Evolutionary conservation across 1,140 invertebrate genomes (phyloP).

Genomic region (Tetragonula clypearis): DNA sequence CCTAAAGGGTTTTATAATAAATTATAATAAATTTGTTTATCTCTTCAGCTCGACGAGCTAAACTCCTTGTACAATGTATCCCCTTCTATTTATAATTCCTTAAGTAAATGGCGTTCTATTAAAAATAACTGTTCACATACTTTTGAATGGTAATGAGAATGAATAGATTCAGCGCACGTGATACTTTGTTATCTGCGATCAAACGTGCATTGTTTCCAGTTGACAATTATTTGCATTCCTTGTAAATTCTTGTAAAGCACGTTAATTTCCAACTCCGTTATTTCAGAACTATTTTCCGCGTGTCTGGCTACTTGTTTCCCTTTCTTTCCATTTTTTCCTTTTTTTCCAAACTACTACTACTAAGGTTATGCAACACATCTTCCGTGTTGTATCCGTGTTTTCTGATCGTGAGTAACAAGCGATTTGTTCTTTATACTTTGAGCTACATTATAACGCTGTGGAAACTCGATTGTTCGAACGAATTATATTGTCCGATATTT

Average conservation of each 20-base stretch:
- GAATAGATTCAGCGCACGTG: background rate
- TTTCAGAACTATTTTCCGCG: conserved; percentile 6
- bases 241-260: conserved; percentile 14
- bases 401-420: background rate
- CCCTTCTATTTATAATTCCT: too few relatives aligned
- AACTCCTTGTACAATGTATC: background rate
- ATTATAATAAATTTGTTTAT: background rate
- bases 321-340: conserved; percentile 18
- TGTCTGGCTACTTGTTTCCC: conserved; percentile 17
- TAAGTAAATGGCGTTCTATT: background rate
- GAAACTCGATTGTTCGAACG: background rate
- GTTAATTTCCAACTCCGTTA: background rate
- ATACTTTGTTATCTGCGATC: conserved; percentile 28
- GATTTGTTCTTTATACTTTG: background rate
- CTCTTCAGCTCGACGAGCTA: background rate
- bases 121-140: background rate
- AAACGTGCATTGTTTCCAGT: conserved; percentile 33
- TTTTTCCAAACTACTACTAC: conserved; percentile 41
- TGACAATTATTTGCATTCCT: conserved; percentile 36
- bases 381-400: conserved; percentile 36
- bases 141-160: background rate
- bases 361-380: conserved; percentile 33
- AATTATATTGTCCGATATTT: background rate
- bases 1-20: background rate
- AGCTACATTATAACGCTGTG: too few relatives aligned